Conservation (phyloP, 2,888 invertebrate species). For the Masnerella sp. region DNA sequence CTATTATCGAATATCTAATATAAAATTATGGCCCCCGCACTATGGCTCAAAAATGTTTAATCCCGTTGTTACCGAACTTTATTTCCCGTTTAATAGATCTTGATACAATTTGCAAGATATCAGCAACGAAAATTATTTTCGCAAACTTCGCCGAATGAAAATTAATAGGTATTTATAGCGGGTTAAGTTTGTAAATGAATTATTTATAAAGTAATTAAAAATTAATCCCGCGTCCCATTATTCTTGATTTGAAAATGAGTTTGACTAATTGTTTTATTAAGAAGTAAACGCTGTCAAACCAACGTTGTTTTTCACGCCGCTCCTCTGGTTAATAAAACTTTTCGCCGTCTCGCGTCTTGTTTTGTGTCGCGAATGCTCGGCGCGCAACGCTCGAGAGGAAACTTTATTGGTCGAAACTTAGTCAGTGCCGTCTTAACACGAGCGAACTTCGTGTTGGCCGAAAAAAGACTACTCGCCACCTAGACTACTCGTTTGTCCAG, state of each 20-base stretch:
- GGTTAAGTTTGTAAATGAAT: too few species aligned
- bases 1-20: background rate
- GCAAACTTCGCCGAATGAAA: too few species aligned
- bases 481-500: conserved; percentile 28
- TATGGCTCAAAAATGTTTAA: too few species aligned
- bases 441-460: conserved; percentile 37
- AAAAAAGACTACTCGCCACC: conserved; percentile 39
- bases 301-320: background rate
- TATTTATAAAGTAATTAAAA: too few species aligned
- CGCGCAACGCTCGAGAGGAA: conserved; percentile 35
- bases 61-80: too few species aligned
- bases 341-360: conserved; percentile 6
- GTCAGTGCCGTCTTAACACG: conserved; percentile 37
- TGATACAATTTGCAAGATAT: too few species aligned
- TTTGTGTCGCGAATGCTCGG: conserved; percentile 23
- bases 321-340: conserved; percentile 16
- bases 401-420: conserved; percentile 52
- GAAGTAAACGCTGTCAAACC: background rate
- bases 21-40: too few species aligned
- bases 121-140: too few species aligned
- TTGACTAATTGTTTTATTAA: conserved; percentile 4
- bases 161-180: too few species aligned
- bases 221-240: too few species aligned
- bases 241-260: background rate
- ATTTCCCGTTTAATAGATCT: too few species aligned